Percentiles rank a stretch among this genome's conserved stretches.
phyloP scores from a whole-genome alignment of 2,888 invertebrate species.

The Erebia palarica region DNA sequence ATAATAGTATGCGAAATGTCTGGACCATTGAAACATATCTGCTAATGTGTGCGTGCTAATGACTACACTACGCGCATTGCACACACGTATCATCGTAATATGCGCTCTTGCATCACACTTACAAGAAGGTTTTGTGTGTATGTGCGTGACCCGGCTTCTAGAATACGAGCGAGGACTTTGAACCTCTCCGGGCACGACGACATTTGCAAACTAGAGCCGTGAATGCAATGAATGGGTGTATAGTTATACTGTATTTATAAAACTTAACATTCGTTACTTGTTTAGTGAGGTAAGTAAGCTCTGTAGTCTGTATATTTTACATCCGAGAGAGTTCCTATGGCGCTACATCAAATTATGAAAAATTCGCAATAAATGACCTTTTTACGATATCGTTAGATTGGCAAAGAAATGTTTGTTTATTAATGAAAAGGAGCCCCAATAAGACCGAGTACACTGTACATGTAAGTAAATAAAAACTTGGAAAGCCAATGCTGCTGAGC shows the following conservation, averaged over 20 bases:
- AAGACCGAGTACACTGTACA: too few species aligned
- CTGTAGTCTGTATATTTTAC: constrained; percentile 1
- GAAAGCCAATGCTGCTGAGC: too few species aligned
- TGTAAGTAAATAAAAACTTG: too few species aligned
- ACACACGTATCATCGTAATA: neutral
- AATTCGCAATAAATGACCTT: neutral
- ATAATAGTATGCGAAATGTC: constrained; percentile 9
- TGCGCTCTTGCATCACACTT: neutral
- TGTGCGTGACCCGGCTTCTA: constrained; percentile 42
- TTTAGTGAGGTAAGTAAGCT: neutral
- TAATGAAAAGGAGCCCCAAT: too few species aligned
- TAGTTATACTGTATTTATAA: neutral
- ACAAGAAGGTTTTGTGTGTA: constrained; percentile 23
- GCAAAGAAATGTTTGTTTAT: neutral
- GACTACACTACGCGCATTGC: neutral
- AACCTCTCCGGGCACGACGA: constrained; percentile 44
- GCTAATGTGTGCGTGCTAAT: constrained; percentile 8
- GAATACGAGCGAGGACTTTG: constrained; percentile 53
- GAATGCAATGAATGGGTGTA: constrained; percentile 38
- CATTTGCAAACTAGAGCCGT: constrained; percentile 32
- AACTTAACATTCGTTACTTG: constrained; percentile 10
- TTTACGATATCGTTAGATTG: neutral
- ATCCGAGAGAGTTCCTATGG: neutral
- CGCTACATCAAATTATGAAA: neutral
- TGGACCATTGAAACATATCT: constrained; percentile 7